Evolutionary conservation across 2,888 invertebrate species (phyloP), one percentile per base, ranked within the genome.

Genomic region (Agriotes lineatus): DNA sequence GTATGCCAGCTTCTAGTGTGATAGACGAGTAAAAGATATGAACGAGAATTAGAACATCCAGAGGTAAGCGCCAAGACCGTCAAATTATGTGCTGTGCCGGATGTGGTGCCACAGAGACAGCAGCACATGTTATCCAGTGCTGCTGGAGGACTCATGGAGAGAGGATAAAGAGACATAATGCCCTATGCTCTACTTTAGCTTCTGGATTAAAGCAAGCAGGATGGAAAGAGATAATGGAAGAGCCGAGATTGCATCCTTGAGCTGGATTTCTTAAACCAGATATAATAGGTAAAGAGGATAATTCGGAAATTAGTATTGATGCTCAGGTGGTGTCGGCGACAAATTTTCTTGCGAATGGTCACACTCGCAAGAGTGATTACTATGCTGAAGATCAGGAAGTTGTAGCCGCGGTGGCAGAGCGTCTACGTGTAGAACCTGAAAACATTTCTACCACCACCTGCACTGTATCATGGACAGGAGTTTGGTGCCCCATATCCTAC

Each of bases 121-220:
- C 78, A 25, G 79, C 78, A 3, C 82, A 82, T 52, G 67, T 78
- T n/a, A 75, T 81, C 33, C 82, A 83, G 56, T 57, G 57, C 19
- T 82, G 82, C 67, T 70, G 71, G 48, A 48, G 81, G 37, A 83
- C 82, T 1, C 82, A 83, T 69, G 81, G 80, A 72, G 82, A 77
- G 2, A 70, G 80, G 1, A 73, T 83, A 0, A 20, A 72, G 44
- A 72, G 82, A 6, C 83, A 83, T 37, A 71, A 82, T 20, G 79
- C 74, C 0, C 72, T 80, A 1, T 72, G 69, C 25, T 65, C 72
- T 6, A 58, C 62, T 0, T 25, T 81, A 1, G 73, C 74, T 0
- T 48, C 69, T 1, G 39, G 14, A 14, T 4, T 42, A 16, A 2
- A 12, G 2, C 3, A 42, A 42, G 3, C 2, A 14, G 14, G 39